Conservation (phyloP, 1,140 invertebrate species). For the Musca vetustissima region DNA sequence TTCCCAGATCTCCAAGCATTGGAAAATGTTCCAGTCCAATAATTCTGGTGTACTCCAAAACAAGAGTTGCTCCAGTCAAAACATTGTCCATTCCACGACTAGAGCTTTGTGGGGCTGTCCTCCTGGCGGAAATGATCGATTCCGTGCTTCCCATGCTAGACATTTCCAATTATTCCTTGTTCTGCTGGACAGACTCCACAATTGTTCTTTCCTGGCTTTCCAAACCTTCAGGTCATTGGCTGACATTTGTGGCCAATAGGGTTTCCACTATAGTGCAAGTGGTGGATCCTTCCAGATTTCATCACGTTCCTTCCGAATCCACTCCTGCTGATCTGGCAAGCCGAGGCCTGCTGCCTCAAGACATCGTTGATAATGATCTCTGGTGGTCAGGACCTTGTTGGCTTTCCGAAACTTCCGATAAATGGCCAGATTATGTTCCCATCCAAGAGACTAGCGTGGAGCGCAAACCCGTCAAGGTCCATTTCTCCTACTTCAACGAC, state of each 20-base stretch:
- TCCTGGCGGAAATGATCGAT: slow-evolving; percentile 36
- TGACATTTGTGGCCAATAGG: slow-evolving; percentile 53
- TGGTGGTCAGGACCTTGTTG: too few species aligned
- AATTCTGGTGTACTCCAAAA: neutral
- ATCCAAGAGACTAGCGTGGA: neutral
- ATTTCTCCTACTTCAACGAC: neutral
- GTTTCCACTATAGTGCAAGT: slow-evolving; percentile 45
- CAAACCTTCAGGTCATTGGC: slow-evolving; percentile 38
- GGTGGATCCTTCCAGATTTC: slow-evolving; percentile 45
- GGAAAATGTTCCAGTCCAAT: neutral
- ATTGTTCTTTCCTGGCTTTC: slow-evolving; percentile 50
- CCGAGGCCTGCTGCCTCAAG: slow-evolving; percentile 35
- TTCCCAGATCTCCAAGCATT: slow-evolving; percentile 12
- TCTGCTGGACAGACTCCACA: slow-evolving; percentile 55
- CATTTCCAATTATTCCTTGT: slow-evolving; percentile 35
- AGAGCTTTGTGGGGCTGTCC: slow-evolving; percentile 46
- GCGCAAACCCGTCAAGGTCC: neutral
- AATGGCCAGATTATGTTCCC: too few species aligned
- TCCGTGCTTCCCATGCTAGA: slow-evolving; percentile 33
- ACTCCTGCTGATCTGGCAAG: slow-evolving; percentile 57
- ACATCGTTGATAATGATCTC: too few species aligned
- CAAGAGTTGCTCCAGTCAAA: slow-evolving; percentile 42
- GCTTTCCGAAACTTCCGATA: too few species aligned
- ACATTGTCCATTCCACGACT: slow-evolving; percentile 42
- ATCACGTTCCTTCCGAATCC: slow-evolving; percentile 36